Evolutionary conservation across 2,113 vertebrate genomes (phyloP).

Genomic region (Myrmecobius fasciatus): DNA sequence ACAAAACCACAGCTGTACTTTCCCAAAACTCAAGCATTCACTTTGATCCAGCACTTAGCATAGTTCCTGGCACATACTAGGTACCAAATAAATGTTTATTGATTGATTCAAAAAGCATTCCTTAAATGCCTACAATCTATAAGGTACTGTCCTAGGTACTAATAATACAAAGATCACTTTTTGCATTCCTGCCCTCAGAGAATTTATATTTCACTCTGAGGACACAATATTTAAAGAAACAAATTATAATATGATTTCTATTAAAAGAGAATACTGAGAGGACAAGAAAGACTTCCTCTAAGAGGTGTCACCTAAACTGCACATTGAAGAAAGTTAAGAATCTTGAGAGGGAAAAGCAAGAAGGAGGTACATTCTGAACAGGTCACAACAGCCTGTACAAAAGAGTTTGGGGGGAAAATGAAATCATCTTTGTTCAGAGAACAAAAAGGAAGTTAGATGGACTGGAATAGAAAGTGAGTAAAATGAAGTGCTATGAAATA

Average conservation of each 20-base stretch:
- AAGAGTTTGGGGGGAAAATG: background rate
- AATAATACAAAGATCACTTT: background rate
- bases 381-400: background rate
- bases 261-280: background rate
- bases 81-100: background rate
- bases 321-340: background rate
- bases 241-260: background rate
- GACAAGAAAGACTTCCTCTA: background rate
- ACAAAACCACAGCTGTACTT: background rate
- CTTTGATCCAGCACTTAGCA: background rate
- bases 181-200: background rate
- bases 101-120: background rate
- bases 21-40: background rate
- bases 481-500: background rate
- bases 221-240: background rate
- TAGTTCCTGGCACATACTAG: background rate
- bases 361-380: background rate
- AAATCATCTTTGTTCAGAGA: background rate
- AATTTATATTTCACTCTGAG: background rate
- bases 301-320: background rate
- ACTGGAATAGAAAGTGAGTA: background rate
- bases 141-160: background rate
- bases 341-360: background rate
- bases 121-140: background rate
- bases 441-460: background rate